Evolutionary conservation across 2,113 vertebrate species (phyloP), one percentile per base, ranked within the genome.

Genomic region (Callipepla squamata): DNA sequence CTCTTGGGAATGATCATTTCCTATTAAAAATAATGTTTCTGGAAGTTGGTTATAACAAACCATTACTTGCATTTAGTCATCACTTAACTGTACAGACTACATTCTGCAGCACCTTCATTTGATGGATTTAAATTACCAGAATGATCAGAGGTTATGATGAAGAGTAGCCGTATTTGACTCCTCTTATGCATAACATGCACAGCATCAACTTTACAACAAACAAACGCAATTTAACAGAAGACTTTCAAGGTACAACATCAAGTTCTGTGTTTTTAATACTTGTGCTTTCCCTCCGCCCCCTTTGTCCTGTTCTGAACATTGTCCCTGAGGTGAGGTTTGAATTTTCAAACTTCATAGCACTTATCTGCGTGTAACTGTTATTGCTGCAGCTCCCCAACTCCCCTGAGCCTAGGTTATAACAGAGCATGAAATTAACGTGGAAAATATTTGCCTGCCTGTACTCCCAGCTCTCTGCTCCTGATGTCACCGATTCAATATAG

Each of bases 251-350:
- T 22, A 42, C n/a, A 65, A 58, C 47, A 75, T 45, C 51, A 44
- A 80, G 26, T 32, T 86, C 84, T 86, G 62, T 20, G 57, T 76
- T 92, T 92, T 91, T 76, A 88, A 0, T 84, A 55, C 42, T 88
- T 85, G 75, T 81, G 30, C 62, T 42, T 80, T 83, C 15, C 75
- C 0, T 1, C 17, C 17, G 44, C 34, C 32, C 61, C 61, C n/a
- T 77, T 85, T 85, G 32, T n/a, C 91, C 47, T 61, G 44, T 86
- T 87, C 59, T 1, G 2, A 92, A 57, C 19, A 28, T 88, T 88
- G 84, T 53, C 67, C 87, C 90, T 40, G 48, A 90, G 40, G 72
- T 21, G 83, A 80, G 61, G 87, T 78, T 91, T 96, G 90, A 79
- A 92, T 91, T 91, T 93, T 81, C 70, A 50, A 66, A 85, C 51